Evolutionary conservation across 2,113 vertebrate species (phyloP).

Genomic region (Nanger granti): DNA sequence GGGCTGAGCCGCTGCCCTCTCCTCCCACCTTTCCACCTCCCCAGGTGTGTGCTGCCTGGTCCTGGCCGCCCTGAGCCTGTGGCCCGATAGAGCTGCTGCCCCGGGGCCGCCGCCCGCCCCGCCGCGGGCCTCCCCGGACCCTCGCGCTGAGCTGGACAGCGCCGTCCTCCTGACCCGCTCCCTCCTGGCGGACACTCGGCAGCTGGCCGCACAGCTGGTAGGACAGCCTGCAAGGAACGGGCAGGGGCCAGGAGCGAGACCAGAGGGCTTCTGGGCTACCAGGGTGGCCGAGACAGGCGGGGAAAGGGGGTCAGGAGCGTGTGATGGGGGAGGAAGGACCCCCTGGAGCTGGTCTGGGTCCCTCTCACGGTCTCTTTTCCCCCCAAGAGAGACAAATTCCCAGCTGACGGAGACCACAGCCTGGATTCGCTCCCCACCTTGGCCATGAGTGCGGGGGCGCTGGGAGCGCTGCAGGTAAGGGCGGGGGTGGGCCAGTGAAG

Average conservation of each 20-base stretch:
- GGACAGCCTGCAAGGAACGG: conserved; percentile 82
- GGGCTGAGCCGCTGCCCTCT: background rate
- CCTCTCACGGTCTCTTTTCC: background rate
- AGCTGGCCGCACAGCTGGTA: conserved; percentile 89
- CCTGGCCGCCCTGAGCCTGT: conserved; percentile 61
- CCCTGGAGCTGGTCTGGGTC: background rate
- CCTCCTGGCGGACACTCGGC: conserved; percentile 86
- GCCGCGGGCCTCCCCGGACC: conserved; percentile 74
- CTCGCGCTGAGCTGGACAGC: conserved; percentile 88
- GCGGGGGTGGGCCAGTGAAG: too few relatives aligned
- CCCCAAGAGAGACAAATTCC: conserved; percentile 60
- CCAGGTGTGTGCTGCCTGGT: conserved; percentile 49
- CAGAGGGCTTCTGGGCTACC: background rate
- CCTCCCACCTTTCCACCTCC: background rate
- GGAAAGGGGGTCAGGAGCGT: background rate
- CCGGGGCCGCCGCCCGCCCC: conserved; percentile 40
- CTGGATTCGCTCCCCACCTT: conserved; percentile 62
- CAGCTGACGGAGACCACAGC: conserved; percentile 64
- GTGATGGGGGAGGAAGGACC: background rate
- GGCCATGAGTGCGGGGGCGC: conserved; percentile 63
- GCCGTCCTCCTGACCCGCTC: conserved; percentile 90
- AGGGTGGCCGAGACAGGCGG: background rate
- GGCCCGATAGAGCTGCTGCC: conserved; percentile 30
- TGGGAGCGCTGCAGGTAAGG: conserved; percentile 62
- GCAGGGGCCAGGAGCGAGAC: too few relatives aligned